Evolutionary conservation across 1,140 invertebrate genomes (phyloP), one percentile per base, ranked within the genome.

Genomic region (Aphelenchoides fujianensis): DNA sequence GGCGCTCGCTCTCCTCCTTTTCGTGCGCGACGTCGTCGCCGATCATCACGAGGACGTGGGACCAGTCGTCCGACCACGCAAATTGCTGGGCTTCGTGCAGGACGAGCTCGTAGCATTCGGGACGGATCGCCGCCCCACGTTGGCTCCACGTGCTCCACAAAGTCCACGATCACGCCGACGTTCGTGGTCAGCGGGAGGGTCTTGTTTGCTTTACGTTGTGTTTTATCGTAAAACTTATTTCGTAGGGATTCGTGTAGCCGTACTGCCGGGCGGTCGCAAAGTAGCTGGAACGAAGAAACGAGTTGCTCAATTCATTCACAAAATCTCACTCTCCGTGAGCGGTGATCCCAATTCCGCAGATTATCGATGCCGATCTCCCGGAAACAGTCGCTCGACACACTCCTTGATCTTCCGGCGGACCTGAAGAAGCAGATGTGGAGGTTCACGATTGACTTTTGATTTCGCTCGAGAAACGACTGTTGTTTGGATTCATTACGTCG

Each of bases 301-400:
- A n/a, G n/a, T n/a, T n/a, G n/a, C n/a, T n/a, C n/a, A n/a, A n/a
- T n/a, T n/a, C n/a, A n/a, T n/a, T n/a, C n/a, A n/a, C n/a, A n/a
- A n/a, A n/a, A n/a, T n/a, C n/a, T n/a, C n/a, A n/a, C n/a, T 66
- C 62, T 16, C 62, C 62, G 19, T 66, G 62, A 52, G 62, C 62
- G 7, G 62, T 66, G 5, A 66, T 66, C 23, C 62, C 62, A 19
- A 66, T 66, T n/a, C 23, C 62, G 62, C 7, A 66, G 62, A 19
- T 66, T 54, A 16, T 66, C 62, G 27, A 61, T 16, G 5, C 62
- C 62, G 30, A 66, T 66, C 67, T 66, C 62, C 5, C 19, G 3
- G n/a, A 19, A 66, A 66, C 34, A 66, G 30, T 59, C 62, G 62
- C 19, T 66, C 62, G 7, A 52, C 62, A 5, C 3, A 55, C 67